Base-by-base conservation (phyloP, 2,797 vertebrate species). In the Macrochelys suwanniensis region DNA sequence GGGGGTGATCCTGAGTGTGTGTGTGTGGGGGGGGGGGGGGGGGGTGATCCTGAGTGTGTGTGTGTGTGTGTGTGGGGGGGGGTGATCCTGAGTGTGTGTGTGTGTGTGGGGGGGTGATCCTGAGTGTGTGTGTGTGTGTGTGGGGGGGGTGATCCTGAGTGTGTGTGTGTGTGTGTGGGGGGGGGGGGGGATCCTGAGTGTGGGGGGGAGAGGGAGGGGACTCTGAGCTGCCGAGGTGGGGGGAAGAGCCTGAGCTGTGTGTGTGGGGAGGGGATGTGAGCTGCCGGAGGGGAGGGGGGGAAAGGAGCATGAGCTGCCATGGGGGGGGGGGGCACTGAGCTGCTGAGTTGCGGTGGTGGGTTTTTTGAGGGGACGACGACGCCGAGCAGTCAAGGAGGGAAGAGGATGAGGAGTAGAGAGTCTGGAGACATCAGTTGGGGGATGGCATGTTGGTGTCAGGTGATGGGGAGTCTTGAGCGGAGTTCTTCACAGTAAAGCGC, bases 281-380 rank as follows among this genome's bases (percentile, higher is more conserved):
- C 56, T 57, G 25, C 56, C 10, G 56, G 11, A 25, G 56, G 28
- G 56, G 25, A 6, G 23, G 54, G 7, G 17, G 4, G 54, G 54
- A 21, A 54, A 54, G 54, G 54, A 7, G 8, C 54, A 8, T 21
- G 54, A 54, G 21, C 54, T 54, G 54, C 19, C 17, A 16, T 19
- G 50, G 11, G 50, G 11, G 37, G 37, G 37, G 37, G 37, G 37
- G 37, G 37, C 37, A 42, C 37, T 42, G 37, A 42, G 37, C 37
- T 42, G 37, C 37, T 19, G 33, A n/a, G 33, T 65, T 37, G 61
- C 7, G 9, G 33, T 65, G 33, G 31, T 33, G 59, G 33, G 59
- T 31, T 9, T 10, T 5, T 5, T 9, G 16, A 16, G 65, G n/a
- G 4, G 7, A 11, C 8, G 17, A 5, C 17, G 17, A 3, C n/a